Conservation (phyloP, 2,888 invertebrate genomes). For the Drosophila rellima region DNA sequence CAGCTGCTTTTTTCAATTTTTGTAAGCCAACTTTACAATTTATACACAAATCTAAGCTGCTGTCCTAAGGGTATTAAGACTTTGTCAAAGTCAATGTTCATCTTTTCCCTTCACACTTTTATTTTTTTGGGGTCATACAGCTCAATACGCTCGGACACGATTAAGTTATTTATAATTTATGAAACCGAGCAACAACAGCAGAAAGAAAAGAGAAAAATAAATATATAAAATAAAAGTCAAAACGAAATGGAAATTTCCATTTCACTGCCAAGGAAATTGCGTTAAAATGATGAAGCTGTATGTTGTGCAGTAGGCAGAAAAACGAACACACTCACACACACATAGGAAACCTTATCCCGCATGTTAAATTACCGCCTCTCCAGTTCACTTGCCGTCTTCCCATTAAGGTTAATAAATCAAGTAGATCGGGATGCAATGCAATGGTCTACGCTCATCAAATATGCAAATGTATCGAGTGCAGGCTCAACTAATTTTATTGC, state of each 20-base stretch:
- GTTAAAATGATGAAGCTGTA: slow-evolving; percentile 72
- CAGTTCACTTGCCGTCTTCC: background rate
- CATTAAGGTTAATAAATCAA: slow-evolving; percentile 57
- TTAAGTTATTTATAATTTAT: slow-evolving; percentile 79
- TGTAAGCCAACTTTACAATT: background rate
- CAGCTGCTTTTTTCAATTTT: background rate
- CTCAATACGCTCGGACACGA: slow-evolving; percentile 78
- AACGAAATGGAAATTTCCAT: slow-evolving; percentile 65
- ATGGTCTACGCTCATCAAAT: slow-evolving; percentile 32
- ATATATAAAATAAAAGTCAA: slow-evolving; percentile 38
- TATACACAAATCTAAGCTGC: background rate
- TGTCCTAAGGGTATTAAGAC: slow-evolving; percentile 6
- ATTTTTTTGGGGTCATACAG: slow-evolving; percentile 41
- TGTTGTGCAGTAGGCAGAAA: slow-evolving; percentile 33
- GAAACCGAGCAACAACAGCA: slow-evolving; percentile 31
- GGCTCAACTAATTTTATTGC: slow-evolving; percentile 52
- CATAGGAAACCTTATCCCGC: slow-evolving; percentile 30
- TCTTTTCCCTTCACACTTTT: background rate
- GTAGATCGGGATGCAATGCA: slow-evolving; percentile 12
- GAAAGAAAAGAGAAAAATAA: slow-evolving; percentile 3
- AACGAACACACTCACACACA: slow-evolving; percentile 12
- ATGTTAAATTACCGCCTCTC: slow-evolving; percentile 35
- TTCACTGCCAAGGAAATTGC: slow-evolving; percentile 66
- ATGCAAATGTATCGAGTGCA: slow-evolving; percentile 46
- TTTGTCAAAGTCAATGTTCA: background rate